phyloP scores from a whole-genome alignment of 23 tunicate species.

The Halocynthia aurantium region DNA sequence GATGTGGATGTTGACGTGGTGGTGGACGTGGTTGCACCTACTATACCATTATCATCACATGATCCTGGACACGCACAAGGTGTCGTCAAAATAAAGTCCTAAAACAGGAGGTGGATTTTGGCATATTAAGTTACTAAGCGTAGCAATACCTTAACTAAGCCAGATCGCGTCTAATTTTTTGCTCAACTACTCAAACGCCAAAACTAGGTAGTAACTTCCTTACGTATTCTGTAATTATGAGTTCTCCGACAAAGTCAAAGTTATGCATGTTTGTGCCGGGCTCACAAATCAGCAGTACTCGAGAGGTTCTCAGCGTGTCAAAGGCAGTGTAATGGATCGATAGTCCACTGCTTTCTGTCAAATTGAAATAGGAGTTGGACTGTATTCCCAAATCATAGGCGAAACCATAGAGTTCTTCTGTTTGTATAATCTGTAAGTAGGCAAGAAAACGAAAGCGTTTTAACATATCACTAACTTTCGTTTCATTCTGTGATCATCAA shows the following conservation, averaged over 20 bases:
- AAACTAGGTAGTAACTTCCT: not conserved
- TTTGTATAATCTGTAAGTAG: constrained; percentile 5
- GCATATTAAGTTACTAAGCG: too few species aligned
- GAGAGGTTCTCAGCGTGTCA: constrained; percentile 27
- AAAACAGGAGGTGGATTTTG: not conserved
- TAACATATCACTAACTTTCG: not conserved
- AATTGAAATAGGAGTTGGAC: constrained; percentile 33
- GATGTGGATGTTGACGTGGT: not conserved
- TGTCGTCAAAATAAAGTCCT: constrained; percentile 68
- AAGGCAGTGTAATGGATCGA: constrained; percentile 23
- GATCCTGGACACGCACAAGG: constrained; percentile 90
- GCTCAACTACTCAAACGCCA: not conserved
- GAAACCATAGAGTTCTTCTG: constrained; percentile 14
- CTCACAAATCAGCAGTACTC: constrained; percentile 36
- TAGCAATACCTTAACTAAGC: not conserved
- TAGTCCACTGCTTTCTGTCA: constrained; percentile 32
- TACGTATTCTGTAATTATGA: constrained; percentile 61
- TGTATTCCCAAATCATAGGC: constrained; percentile 60
- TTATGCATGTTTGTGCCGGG: constrained; percentile 16
- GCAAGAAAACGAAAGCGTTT: not conserved
- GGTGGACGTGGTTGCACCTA: constrained; percentile 12
- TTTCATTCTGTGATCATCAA: too few species aligned
- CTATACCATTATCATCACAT: constrained; percentile 64
- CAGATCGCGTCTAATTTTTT: not conserved
- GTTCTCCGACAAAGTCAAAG: constrained; percentile 62